Conservation (phyloP, 2,113 vertebrate species). For the Sitta europaea region DNA sequence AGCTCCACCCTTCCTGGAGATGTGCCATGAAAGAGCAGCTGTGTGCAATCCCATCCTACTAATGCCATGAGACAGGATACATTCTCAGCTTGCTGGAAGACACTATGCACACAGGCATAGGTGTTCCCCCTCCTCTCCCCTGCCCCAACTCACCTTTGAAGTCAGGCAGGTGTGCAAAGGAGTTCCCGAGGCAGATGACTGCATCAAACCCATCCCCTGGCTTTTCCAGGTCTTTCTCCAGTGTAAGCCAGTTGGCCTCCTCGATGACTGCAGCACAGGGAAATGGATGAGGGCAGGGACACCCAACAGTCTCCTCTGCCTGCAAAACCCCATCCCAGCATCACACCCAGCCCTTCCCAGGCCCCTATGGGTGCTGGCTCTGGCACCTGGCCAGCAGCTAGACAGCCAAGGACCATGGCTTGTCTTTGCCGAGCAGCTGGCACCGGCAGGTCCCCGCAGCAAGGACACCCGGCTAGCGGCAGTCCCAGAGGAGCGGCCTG, state of each 20-base stretch:
- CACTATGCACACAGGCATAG: fast-evolving
- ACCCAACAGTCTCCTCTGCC: neutral
- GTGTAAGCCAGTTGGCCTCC: conserved; percentile 94
- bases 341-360: neutral
- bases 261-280: conserved; percentile 82
- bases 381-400: neutral
- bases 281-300: neutral
- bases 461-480: neutral
- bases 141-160: conserved; percentile 84
- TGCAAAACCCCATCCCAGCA: neutral
- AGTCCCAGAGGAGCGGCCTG: neutral
- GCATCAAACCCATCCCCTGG: conserved; percentile 88
- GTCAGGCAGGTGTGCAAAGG: conserved; percentile 96
- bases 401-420: neutral
- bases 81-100: neutral
- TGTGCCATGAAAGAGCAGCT: fast-evolving
- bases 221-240: conserved; percentile 84
- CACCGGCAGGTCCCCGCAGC: neutral
- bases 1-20: neutral
- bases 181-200: conserved; percentile 96
- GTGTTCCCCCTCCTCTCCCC: neutral
- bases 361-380: neutral
- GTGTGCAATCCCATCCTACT: fast-evolving
- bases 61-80: neutral
- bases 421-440: neutral